These are phyloP conservation scores for Acrobasis suavella DNA, from an alignment of 2,888 invertebrate species.

Conservation along the genomic window DNA sequence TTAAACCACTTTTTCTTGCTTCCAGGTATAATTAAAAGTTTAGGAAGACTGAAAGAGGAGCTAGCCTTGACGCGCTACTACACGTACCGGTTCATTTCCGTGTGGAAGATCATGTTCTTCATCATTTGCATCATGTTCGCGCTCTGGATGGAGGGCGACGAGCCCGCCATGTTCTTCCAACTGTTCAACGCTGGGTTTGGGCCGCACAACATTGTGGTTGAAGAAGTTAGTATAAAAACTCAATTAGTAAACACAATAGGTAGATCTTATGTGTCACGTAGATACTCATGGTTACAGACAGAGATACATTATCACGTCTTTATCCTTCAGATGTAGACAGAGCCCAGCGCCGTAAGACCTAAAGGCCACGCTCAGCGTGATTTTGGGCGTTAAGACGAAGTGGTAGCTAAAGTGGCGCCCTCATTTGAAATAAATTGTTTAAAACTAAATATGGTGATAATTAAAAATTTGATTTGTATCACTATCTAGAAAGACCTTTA, in stretches of 20 bases:
- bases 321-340: too few species aligned
- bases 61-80: slow-evolving; percentile 92
- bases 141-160: slow-evolving; percentile 88
- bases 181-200: slow-evolving; percentile 89
- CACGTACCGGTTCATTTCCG: slow-evolving; percentile 93
- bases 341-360: too few species aligned
- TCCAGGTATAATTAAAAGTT: slow-evolving; percentile 86
- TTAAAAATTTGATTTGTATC: too few species aligned
- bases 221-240: slow-evolving; percentile 77
- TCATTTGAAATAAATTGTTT: too few species aligned
- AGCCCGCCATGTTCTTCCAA: slow-evolving; percentile 89
- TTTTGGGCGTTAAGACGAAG: too few species aligned
- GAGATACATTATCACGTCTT: too few species aligned
- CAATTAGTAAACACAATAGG: background rate
- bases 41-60: slow-evolving; percentile 90
- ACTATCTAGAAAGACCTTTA: too few species aligned
- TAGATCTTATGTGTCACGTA: too few species aligned
- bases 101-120: slow-evolving; percentile 94
- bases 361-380: too few species aligned
- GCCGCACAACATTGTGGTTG: slow-evolving; percentile 89
- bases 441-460: too few species aligned
- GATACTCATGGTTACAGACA: too few species aligned
- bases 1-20: slow-evolving; percentile 29
- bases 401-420: too few species aligned
- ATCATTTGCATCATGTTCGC: slow-evolving; percentile 88